Conservation (phyloP, 2,113 vertebrate species). For the Collichthys lucidus region DNA sequence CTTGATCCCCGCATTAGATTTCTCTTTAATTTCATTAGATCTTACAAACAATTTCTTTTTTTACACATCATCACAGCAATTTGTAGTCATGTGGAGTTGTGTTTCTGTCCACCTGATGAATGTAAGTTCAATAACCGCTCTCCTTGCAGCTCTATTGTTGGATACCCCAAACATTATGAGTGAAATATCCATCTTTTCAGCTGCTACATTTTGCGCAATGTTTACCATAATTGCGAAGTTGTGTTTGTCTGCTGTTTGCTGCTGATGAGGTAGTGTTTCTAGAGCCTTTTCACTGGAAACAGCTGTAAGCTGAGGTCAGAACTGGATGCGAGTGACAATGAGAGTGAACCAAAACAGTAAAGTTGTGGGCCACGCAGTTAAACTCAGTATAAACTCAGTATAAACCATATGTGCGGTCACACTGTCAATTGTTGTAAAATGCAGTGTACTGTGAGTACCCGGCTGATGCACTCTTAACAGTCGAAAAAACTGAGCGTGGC, state of each 20-base stretch:
- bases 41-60: background rate
- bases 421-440: too few species aligned
- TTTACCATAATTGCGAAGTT: too few species aligned
- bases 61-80: background rate
- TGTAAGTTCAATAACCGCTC: background rate
- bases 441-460: too few species aligned
- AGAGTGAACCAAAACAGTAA: too few species aligned
- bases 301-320: too few species aligned
- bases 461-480: too few species aligned
- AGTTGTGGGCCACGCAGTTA: too few species aligned
- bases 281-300: too few species aligned
- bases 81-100: background rate
- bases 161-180: background rate
- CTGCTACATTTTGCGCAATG: background rate
- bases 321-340: too few species aligned
- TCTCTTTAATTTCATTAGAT: background rate
- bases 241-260: background rate
- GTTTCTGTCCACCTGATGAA: background rate
- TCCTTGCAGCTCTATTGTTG: background rate
- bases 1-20: background rate
- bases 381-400: too few species aligned
- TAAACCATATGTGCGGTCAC: too few species aligned
- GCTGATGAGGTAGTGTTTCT: background rate
- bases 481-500: too few species aligned
- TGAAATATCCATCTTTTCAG: background rate